These are phyloP conservation scores for Kryptolebias ocellatus DNA, from an alignment of 2,797 vertebrate species.

Conservation along the genomic window DNA sequence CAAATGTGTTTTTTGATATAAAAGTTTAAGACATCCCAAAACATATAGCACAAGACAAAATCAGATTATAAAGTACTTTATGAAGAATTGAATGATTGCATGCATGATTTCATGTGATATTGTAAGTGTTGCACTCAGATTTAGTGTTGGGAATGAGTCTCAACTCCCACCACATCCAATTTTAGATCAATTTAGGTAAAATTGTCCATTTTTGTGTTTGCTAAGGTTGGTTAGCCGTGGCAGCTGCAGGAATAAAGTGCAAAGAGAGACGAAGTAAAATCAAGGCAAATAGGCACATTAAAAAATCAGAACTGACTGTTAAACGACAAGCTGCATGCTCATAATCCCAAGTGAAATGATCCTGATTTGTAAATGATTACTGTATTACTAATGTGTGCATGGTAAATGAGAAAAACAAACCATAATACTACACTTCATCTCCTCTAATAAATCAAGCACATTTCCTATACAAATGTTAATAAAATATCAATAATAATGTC, in stretches of 20 bases:
- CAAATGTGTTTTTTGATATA: too few relatives aligned
- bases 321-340: constrained; percentile 11
- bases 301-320: constrained; percentile 2
- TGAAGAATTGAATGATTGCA: too few relatives aligned
- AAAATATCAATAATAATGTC: constrained; percentile 4
- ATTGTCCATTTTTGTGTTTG: too few relatives aligned
- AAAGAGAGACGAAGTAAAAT: neutral
- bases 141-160: too few relatives aligned
- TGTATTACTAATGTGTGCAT: neutral
- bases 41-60: too few relatives aligned
- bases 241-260: neutral
- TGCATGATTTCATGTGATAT: too few relatives aligned
- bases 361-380: constrained; percentile 10
- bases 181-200: too few relatives aligned
- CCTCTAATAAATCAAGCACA: neutral
- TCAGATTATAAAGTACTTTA: too few relatives aligned
- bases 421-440: neutral
- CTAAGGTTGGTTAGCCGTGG: too few relatives aligned
- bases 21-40: too few relatives aligned
- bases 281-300: neutral
- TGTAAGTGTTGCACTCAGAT: too few relatives aligned
- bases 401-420: neutral
- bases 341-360: constrained; percentile 12
- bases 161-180: too few relatives aligned
- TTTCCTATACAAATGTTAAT: neutral